A percentile compares a stretch with the other conserved stretches of the same genome.
These are phyloP conservation scores for Watsonalla binaria DNA, from an alignment of 2,888 invertebrate genomes.

Conservation along the genomic window DNA sequence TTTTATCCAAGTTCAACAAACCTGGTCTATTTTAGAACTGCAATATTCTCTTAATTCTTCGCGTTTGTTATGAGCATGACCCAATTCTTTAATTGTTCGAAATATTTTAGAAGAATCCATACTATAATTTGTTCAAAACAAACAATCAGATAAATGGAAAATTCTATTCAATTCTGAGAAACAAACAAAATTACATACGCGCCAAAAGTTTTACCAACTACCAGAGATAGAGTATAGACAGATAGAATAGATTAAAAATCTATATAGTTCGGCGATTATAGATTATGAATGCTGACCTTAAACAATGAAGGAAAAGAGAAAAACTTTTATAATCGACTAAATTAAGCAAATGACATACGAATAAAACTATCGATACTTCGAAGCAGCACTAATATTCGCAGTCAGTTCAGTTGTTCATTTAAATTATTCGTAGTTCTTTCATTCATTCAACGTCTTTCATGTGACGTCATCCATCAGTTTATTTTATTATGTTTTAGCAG, in stretches of 20 bases:
- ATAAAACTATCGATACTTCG: too few relatives aligned
- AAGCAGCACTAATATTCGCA: slow-evolving; percentile 47
- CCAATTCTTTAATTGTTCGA: slow-evolving; percentile 48
- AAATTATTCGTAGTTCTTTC: too few relatives aligned
- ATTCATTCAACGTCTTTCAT: too few relatives aligned
- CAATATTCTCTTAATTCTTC: slow-evolving; percentile 54
- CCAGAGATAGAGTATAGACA: too few relatives aligned
- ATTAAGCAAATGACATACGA: too few relatives aligned
- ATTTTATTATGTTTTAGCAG: not conserved
- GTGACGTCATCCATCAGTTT: too few relatives aligned
- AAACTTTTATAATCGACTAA: too few relatives aligned
- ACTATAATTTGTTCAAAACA: not conserved
- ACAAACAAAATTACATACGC: slow-evolving; percentile 1
- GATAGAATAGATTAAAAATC: too few relatives aligned
- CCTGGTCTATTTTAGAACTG: slow-evolving; percentile 45
- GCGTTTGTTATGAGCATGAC: slow-evolving; percentile 45
- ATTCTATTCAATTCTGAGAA: too few relatives aligned
- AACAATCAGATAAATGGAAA: not conserved
- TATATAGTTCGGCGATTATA: too few relatives aligned
- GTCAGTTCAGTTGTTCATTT: slow-evolving; percentile 19
- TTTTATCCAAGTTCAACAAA: slow-evolving; percentile 12
- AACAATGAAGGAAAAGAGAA: too few relatives aligned
- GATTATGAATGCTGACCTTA: too few relatives aligned
- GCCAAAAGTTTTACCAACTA: not conserved
- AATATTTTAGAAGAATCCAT: slow-evolving; percentile 45